Evolutionary conservation across 2,888 invertebrate genomes (phyloP), one percentile per base, ranked within the genome.

Genomic region (Epinotia bilunana): DNA sequence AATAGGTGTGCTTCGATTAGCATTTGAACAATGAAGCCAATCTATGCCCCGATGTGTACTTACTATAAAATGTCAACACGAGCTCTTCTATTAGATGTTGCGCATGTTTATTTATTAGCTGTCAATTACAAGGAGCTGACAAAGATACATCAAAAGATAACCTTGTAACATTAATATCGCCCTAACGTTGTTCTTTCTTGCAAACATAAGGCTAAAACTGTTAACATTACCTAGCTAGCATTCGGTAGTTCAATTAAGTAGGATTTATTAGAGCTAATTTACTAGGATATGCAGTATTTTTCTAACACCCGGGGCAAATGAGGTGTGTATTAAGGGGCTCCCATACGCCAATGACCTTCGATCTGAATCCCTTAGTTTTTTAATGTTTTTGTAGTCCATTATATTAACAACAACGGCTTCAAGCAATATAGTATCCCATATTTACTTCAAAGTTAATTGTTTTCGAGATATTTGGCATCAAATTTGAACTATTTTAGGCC

Each of bases 1-100:
- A 74, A 74, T 71, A 74, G 64, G 70, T 65, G 70, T 49, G 70
- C 43, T 60, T 65, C 64, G 53, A 71, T 74, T 74, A 71, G 70
- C 74, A 74, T 74, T 74, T 53, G 70, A 74, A 74, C 74, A 74
- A 74, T 74, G 74, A 39, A 70, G 63, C 64, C 70, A 74, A 74
- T 70, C 69, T 53, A 23, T 60, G 58, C 49, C 58, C 23, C 46
- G 55, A 63, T 62, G 55, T 43, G 57, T 69, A 63, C 64, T 49
- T 60, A 58, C 63, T 74, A 16, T 57, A 60, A 74, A 74, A 74
- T 71, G 74, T 70, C 74, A 74, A 74, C 64, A 74, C 64, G 70
- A 60, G 33, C 18, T 70, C 63, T 70, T 63, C 70, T 63, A 58
- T 49, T 65, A 70, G 62, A 43, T 70, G 39, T 69, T 63, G 73